These are phyloP conservation scores for Dysidea cf. avara DNA, from an alignment of 37 sponge, comb jelly and placozoan species.

Conservation along the genomic window DNA sequence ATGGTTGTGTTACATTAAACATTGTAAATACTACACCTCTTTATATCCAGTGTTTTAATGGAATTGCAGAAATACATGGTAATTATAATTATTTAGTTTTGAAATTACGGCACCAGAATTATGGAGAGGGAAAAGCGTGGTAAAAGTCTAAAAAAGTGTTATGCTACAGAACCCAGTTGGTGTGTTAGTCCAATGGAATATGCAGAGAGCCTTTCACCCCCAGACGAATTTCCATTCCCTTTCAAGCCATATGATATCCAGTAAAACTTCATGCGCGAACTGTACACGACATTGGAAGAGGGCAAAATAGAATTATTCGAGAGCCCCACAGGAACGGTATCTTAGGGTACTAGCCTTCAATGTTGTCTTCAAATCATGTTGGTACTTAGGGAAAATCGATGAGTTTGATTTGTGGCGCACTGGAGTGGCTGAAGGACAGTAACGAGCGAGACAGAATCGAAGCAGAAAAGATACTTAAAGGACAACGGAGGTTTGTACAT, in stretches of 20 bases:
- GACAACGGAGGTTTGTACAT: neutral
- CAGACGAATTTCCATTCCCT: constrained; percentile 87
- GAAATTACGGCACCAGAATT: no score
- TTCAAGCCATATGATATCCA: constrained; percentile 94
- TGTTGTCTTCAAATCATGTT: no score
- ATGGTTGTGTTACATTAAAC: no score
- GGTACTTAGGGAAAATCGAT: constrained; percentile 95
- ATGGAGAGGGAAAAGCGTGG: no score
- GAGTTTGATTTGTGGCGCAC: constrained; percentile 95
- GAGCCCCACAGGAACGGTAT: constrained; percentile 99
- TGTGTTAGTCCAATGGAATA: no score
- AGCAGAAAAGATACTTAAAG: constrained; percentile 41
- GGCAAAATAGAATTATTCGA: constrained; percentile 93
- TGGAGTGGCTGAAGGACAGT: constrained; percentile 87
- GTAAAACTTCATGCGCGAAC: constrained; percentile 81
- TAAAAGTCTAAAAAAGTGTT: no score
- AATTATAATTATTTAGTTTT: no score
- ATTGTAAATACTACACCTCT: no score
- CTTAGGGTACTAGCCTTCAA: no score
- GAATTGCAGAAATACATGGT: no score
- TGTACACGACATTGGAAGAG: constrained; percentile 79
- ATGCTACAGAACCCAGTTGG: no score
- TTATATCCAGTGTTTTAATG: no score
- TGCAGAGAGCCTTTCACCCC: constrained; percentile 14
- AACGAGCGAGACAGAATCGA: constrained; percentile 53